Base-by-base conservation (phyloP, 2,888 invertebrate species). In the Bursaphelenchus okinawaensis region DNA sequence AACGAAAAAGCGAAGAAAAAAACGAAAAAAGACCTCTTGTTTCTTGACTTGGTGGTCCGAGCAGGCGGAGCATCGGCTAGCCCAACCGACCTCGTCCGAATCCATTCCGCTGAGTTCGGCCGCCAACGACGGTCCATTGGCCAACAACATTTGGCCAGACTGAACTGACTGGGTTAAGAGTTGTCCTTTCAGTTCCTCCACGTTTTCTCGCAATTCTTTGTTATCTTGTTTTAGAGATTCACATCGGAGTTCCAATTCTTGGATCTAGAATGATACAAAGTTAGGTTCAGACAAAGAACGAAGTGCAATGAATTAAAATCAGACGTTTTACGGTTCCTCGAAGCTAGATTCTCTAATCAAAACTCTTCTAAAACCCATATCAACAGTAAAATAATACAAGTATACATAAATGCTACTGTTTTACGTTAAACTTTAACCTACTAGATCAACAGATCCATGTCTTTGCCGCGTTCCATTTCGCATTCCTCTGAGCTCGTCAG, bases 121-220 rank as follows among this genome's bases (percentile, higher is more conserved):
- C 27, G 95, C 95, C 70, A 96, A 87, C 74, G 92, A 93, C 66
- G 86, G 87, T 54, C 74, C 76, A 55, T 70, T 68, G 23, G 67
- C 68, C 8, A 79, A 65, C 27, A 77, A 65, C 23, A 56, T 70
- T 57, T 73, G 71, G 19, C 82, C 82, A 23, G 70, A 60, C 29
- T 75, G 77, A 0, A 82, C 79, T n/a, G 75, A 75, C 31, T 74
- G 75, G 50, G 77, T 78, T 58, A 82, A 66, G 58, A 82, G 67
- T 57, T 82, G 78, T 12, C 75, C 74, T 55, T 76, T 74, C 57
- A 81, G 71, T 50, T 81, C 80, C 24, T 80, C 79, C 54, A 74
- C 77, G 55, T 75, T 70, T 27, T 69, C 73, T 29, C 69, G 64
- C 59, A 82, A 67, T 52, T 69, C 63, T n/a, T 74, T 66, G 27